A percentile compares a stretch with the other conserved stretches of the same genome.
Conservation (phyloP, 2,888 invertebrate species). For the Zaprionus bogoriensis region DNA sequence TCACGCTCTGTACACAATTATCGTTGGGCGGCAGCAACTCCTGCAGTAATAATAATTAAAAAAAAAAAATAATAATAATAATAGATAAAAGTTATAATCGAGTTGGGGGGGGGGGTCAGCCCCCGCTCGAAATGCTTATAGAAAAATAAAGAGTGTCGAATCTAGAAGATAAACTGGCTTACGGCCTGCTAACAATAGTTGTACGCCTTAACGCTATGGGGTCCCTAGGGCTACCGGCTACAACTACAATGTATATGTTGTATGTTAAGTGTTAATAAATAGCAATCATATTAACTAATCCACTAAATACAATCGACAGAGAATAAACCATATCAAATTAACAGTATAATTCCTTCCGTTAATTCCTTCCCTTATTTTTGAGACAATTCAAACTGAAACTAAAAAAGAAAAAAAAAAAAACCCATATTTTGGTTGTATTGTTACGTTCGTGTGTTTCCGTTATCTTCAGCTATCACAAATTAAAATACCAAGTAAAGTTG, state of each 20-base stretch:
- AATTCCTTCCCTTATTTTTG: conserved; percentile 14
- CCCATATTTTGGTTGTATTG: neutral
- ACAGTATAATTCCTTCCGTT: conserved; percentile 22
- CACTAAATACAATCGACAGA: conserved; percentile 25
- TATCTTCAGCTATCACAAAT: conserved; percentile 49
- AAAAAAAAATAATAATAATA: conserved; percentile 18
- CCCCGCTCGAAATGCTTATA: conserved; percentile 32
- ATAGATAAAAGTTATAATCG: too few relatives aligned
- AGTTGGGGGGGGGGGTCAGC: too few relatives aligned
- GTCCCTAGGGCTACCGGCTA: conserved; percentile 23
- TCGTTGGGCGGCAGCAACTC: conserved; percentile 69
- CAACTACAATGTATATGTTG: conserved; percentile 15
- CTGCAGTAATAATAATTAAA: too few relatives aligned
- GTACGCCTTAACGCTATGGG: conserved; percentile 25
- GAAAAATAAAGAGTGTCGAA: conserved; percentile 44
- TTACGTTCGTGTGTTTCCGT: conserved; percentile 18
- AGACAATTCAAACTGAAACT: conserved; percentile 28
- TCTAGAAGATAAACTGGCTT: conserved; percentile 27
- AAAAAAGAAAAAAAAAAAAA: conserved; percentile 1
- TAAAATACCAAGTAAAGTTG: conserved; percentile 45
- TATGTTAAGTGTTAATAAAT: conserved; percentile 42
- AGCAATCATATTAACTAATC: conserved; percentile 28
- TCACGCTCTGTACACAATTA: conserved; percentile 37
- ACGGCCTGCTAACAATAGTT: conserved; percentile 35
- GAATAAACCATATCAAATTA: conserved; percentile 34